Evolutionary conservation across 2,113 vertebrate species (phyloP).

Genomic region (Megalops atlanticus): DNA sequence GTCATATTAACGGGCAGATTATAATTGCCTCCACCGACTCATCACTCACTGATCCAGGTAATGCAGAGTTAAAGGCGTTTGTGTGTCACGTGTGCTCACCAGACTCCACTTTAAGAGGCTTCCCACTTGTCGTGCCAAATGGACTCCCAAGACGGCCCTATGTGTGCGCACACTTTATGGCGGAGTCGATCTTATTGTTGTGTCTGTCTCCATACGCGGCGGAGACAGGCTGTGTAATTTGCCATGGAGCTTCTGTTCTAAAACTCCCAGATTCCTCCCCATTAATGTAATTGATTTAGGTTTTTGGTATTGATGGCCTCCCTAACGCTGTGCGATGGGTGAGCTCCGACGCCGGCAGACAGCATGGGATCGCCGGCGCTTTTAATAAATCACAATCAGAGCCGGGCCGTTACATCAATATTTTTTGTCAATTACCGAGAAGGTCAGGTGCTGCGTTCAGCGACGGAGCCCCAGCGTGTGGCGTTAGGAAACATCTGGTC

Average conservation of each 20-base stretch:
- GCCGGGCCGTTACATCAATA: slow-evolving; percentile 99
- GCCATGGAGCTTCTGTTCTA: slow-evolving; percentile 82
- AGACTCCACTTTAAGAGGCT: not conserved
- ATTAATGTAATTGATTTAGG: slow-evolving; percentile 85
- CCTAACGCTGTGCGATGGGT: slow-evolving; percentile 95
- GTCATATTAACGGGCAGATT: too few relatives aligned
- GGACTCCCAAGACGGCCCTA: not conserved
- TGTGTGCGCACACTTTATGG: not conserved
- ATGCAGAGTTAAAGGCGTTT: too few relatives aligned
- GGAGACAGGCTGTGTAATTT: slow-evolving; percentile 76
- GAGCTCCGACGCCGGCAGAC: slow-evolving; percentile 91
- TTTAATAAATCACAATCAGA: slow-evolving; percentile 99
- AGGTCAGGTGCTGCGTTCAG: slow-evolving; percentile 93
- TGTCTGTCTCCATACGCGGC: slow-evolving; percentile 72
- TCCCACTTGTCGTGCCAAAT: not conserved
- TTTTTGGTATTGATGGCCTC: slow-evolving; percentile 96
- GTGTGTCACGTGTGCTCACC: too few relatives aligned
- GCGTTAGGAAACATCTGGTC: slow-evolving; percentile 91
- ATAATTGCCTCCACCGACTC: too few relatives aligned
- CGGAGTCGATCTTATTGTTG: not conserved
- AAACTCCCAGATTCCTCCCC: not conserved
- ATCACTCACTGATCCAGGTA: too few relatives aligned
- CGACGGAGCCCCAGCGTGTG: slow-evolving; percentile 80
- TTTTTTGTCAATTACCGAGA: slow-evolving; percentile 98
- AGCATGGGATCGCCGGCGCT: slow-evolving; percentile 90